These are phyloP conservation scores for Platycheirus rosarum DNA, from an alignment of 2,888 invertebrate species.

Conservation along the genomic window DNA sequence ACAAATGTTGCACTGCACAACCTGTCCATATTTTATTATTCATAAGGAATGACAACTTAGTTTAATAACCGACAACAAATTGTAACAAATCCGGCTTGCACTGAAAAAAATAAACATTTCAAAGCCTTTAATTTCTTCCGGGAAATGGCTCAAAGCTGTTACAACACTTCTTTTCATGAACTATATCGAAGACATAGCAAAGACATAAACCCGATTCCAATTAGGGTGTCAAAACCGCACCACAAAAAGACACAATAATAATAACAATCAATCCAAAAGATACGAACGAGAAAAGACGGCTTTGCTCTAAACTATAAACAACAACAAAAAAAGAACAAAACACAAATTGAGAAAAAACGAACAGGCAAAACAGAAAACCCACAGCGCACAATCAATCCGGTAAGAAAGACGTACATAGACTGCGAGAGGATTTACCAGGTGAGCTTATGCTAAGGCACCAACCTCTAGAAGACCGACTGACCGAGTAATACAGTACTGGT, in stretches of 20 bases:
- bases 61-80: constrained; percentile 23
- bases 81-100: background rate
- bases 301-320: constrained; percentile 40
- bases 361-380: constrained; percentile 45
- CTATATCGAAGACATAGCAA: background rate
- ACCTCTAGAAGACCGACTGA: constrained; percentile 83
- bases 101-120: constrained; percentile 27
- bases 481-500: constrained; percentile 83
- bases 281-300: constrained; percentile 38
- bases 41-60: constrained; percentile 22
- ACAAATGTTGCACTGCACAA: constrained; percentile 45
- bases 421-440: constrained; percentile 82
- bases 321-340: constrained; percentile 36
- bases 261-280: constrained; percentile 9
- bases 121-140: constrained; percentile 51
- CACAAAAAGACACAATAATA: background rate
- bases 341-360: constrained; percentile 52
- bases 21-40: constrained; percentile 47
- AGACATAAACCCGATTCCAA: constrained; percentile 5
- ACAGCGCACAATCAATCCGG: constrained; percentile 80
- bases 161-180: constrained; percentile 16
- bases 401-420: constrained; percentile 83
- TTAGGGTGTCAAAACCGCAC: constrained; percentile 26
- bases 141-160: constrained; percentile 26
- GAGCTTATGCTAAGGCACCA: constrained; percentile 80